Percentiles rank a stretch among this genome's conserved stretches.
Evolutionary conservation across 2,797 vertebrate species (phyloP).

Genomic region (Leptatherina wallacei): DNA sequence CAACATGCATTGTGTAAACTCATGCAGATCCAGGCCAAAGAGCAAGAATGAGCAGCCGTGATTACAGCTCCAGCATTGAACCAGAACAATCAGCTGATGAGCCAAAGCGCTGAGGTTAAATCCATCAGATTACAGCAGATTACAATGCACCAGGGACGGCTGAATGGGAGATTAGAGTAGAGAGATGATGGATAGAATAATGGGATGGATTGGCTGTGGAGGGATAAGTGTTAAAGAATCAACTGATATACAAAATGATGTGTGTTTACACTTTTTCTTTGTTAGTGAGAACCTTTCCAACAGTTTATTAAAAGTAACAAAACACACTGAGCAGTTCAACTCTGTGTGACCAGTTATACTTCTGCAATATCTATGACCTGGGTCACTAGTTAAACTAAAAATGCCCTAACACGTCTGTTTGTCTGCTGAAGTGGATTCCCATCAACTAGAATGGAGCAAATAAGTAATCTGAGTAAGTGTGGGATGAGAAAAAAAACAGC

Average conservation of each 20-base stretch:
- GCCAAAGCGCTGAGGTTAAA: slow-evolving; percentile 72
- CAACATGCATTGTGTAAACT: neutral
- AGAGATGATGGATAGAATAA: slow-evolving; percentile 64
- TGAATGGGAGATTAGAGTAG: slow-evolving; percentile 66
- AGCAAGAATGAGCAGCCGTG: slow-evolving; percentile 28
- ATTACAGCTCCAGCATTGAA: slow-evolving; percentile 41
- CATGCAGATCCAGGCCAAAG: neutral
- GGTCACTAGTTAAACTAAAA: neutral
- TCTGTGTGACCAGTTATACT: slow-evolving; percentile 3
- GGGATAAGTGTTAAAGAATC: slow-evolving; percentile 56
- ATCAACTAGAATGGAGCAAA: neutral
- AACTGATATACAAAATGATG: slow-evolving; percentile 36
- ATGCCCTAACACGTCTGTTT: neutral
- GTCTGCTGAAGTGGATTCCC: neutral
- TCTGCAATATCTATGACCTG: neutral
- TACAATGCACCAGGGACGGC: slow-evolving; percentile 66
- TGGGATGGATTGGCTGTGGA: slow-evolving; percentile 40
- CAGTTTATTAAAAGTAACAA: neutral
- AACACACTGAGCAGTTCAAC: neutral
- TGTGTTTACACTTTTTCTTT: slow-evolving; percentile 33
- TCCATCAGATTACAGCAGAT: slow-evolving; percentile 81
- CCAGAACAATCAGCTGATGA: slow-evolving; percentile 61
- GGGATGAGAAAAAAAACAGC: neutral
- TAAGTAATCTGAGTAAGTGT: neutral
- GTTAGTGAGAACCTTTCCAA: slow-evolving; percentile 3